Evolutionary conservation across 2,797 vertebrate genomes (phyloP), one percentile per base, ranked within the genome.

Genomic region (Oreochromis grahami): DNA sequence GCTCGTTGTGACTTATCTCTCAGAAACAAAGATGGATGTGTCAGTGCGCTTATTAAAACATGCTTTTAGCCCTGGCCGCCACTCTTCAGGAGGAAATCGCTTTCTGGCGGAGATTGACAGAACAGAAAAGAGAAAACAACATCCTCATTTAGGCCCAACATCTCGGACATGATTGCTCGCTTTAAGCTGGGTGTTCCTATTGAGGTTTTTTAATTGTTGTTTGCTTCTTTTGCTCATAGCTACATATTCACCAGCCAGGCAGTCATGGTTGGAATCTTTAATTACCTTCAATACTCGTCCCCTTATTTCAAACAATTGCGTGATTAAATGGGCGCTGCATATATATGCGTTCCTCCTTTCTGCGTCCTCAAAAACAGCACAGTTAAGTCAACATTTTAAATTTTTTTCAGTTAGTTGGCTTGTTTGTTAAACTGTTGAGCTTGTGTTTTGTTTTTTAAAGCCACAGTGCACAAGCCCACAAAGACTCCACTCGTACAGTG

Each of bases 41-140:
- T 95, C 95, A 96, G 93, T 76, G 94, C 45, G 94, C 95, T 96
- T 97, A 96, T 96, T 97, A 97, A 96, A 96, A 95, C 94, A 88
- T 88, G 95, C 94, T 96, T 96, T 96, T 96, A 96, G 94, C 94
- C 93, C 88, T 87, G 87, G 94, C 94, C 93, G 93, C 92, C 92
- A 91, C 89, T 94, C 94, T 95, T 93, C 92, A 90, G 93, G 94
- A 95, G 94, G 92, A 94, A 95, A 96, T 95, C 94, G 91, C 90
- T 96, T 96, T 94, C 94, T 88, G 94, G 91, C 88, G 53, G 91
- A 96, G 95, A 96, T 96, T 96, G 96, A 96, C 96, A 95, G 94
- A 94, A 94, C 86, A 94, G 93, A 94, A 90, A 91, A 92, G 90
- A 94, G 90, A 96, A 95, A 96, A 95, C 94, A 96, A 95, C 94